phyloP scores from a whole-genome alignment of 2,113 vertebrate species.

The Psophia crepitans region DNA sequence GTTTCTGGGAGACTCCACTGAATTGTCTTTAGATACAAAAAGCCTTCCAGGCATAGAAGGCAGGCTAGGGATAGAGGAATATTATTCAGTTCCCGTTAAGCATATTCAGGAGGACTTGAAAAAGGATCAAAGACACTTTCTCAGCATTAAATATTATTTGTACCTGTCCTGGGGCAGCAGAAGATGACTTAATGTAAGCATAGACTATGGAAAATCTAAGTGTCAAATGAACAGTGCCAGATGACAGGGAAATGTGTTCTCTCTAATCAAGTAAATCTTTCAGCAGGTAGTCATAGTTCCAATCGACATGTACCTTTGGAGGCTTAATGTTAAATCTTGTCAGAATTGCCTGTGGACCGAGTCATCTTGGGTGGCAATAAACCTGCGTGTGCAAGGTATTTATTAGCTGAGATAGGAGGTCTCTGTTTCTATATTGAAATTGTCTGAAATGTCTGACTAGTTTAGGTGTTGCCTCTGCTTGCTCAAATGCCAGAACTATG shows the following conservation, averaged over 20 bases:
- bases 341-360: not conserved
- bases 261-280: not conserved
- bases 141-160: not conserved
- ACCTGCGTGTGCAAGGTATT: not conserved
- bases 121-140: not conserved
- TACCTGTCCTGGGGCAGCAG: not conserved
- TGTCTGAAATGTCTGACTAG: not conserved
- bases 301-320: not conserved
- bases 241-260: not conserved
- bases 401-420: not conserved
- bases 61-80: not conserved
- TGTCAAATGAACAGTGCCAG: accelerated
- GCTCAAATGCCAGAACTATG: not conserved
- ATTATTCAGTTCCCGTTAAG: not conserved
- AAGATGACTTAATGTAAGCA: not conserved
- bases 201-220: not conserved
- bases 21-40: not conserved
- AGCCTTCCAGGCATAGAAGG: not conserved
- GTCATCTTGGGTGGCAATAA: not conserved
- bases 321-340: not conserved
- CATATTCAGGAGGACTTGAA: not conserved
- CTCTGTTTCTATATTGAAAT: not conserved
- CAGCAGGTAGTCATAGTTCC: not conserved
- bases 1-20: not conserved
- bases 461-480: not conserved